Evolutionary conservation across 53 echinoderm and acorn worm genomes (phyloP).

Genomic region (Patiria pectinifera): DNA sequence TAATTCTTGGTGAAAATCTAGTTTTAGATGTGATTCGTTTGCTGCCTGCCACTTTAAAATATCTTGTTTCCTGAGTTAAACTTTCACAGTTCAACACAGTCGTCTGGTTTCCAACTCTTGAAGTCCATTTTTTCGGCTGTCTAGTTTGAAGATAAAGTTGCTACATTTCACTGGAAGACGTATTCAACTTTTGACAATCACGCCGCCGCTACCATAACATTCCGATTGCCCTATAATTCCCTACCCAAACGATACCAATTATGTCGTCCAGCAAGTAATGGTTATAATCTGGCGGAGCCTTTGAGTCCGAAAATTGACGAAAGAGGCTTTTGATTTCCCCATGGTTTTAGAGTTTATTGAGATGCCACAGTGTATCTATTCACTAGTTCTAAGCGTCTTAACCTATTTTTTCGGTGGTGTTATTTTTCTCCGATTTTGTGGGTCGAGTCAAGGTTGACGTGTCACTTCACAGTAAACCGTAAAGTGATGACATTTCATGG

Average conservation of each 20-base stretch:
- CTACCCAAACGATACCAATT: slow-evolving; percentile 38
- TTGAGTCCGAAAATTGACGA: slow-evolving; percentile 38
- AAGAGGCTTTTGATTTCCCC: slow-evolving; percentile 18
- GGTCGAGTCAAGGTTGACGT: slow-evolving; percentile 60
- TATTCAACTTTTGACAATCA: slow-evolving; percentile 15
- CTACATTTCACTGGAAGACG: not conserved
- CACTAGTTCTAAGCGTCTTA: slow-evolving; percentile 15
- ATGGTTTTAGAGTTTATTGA: slow-evolving; percentile 26
- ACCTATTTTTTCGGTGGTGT: slow-evolving; percentile 49
- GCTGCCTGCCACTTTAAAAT: no score
- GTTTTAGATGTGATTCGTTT: no score
- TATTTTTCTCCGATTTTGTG: slow-evolving; percentile 38
- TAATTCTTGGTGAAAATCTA: no score
- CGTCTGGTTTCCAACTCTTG: not conserved
- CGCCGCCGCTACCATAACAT: not conserved
- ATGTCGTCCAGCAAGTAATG: not conserved
- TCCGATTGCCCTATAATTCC: slow-evolving; percentile 2
- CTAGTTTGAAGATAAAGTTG: not conserved
- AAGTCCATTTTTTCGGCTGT: not conserved
- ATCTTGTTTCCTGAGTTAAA: no score
- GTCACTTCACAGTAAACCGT: slow-evolving; percentile 21
- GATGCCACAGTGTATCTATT: not conserved
- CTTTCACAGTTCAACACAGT: no score
- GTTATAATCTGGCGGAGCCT: slow-evolving; percentile 19
- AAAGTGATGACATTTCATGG: slow-evolving; percentile 53